phyloP scores from a whole-genome alignment of 2,797 vertebrate species.

The Lophotriccus pileatus region DNA sequence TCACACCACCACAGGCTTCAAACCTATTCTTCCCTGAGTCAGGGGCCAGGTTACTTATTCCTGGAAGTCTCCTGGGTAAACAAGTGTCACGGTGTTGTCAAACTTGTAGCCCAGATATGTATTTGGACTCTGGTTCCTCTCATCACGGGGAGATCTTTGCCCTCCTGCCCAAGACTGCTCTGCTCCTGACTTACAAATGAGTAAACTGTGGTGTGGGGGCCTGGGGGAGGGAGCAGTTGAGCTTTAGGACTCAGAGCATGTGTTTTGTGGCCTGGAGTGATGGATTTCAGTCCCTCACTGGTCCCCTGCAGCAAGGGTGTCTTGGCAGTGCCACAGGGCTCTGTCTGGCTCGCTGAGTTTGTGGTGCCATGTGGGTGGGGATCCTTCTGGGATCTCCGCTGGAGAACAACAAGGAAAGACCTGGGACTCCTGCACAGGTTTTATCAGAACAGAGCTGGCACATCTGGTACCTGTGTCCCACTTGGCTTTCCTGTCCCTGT shows the following conservation, averaged over 20 bases:
- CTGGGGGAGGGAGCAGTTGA: not conserved
- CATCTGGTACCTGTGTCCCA: not conserved
- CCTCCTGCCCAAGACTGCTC: not conserved
- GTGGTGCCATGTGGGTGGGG: accelerated
- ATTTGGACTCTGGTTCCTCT: slow-evolving; percentile 23
- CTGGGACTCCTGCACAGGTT: not conserved
- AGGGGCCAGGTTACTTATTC: slow-evolving; percentile 37
- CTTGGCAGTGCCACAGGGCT: not conserved
- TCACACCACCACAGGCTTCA: accelerated
- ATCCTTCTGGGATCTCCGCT: not conserved
- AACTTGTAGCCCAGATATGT: not conserved
- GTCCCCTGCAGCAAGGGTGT: not conserved
- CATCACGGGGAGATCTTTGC: not conserved
- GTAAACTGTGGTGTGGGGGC: not conserved
- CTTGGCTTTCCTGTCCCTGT: not conserved
- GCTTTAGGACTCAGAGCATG: not conserved
- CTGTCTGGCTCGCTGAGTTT: not conserved
- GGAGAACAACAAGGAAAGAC: not conserved
- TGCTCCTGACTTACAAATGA: not conserved
- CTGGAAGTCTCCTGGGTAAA: not conserved
- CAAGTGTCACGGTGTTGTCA: not conserved
- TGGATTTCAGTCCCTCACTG: not conserved
- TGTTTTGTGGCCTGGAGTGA: not conserved
- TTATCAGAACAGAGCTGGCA: not conserved
- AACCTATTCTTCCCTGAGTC: not conserved